Percentiles rank a stretch among this genome's conserved stretches.
These are phyloP conservation scores for Lagorchestes hirsutus DNA, from an alignment of 2,797 vertebrate genomes.

Conservation along the genomic window DNA sequence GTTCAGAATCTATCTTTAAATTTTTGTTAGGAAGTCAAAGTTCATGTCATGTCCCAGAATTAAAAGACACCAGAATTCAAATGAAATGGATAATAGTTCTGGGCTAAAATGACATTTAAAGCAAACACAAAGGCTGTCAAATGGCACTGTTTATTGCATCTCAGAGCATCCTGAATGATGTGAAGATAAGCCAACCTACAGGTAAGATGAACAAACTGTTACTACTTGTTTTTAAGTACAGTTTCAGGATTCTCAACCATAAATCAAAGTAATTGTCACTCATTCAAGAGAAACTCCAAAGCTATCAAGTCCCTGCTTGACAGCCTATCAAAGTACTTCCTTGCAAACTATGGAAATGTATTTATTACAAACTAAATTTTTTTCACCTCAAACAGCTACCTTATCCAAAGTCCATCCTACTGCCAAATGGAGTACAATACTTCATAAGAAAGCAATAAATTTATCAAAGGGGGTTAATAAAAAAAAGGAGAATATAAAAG, in stretches of 20 bases:
- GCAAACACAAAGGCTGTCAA: conserved; percentile 57
- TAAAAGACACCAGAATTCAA: conserved; percentile 44
- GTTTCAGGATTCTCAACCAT: conserved; percentile 69
- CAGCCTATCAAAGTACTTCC: conserved; percentile 71
- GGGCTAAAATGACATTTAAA: background rate
- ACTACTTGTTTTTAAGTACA: conserved; percentile 20
- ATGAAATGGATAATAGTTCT: background rate
- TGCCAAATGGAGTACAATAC: conserved; percentile 53
- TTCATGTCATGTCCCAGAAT: conserved; percentile 66
- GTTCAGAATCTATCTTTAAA: conserved; percentile 66
- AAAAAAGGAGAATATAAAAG: conserved; percentile 36
- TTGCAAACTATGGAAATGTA: conserved; percentile 59
- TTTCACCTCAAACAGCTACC: conserved; percentile 45
- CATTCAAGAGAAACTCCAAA: conserved; percentile 65
- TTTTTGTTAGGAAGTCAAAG: conserved; percentile 63
- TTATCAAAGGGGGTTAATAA: conserved; percentile 45
- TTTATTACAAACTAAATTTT: conserved; percentile 1
- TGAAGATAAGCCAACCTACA: conserved; percentile 59
- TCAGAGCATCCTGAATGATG: conserved; percentile 35
- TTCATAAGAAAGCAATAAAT: conserved; percentile 36
- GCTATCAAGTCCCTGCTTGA: conserved; percentile 66
- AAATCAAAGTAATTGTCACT: conserved; percentile 59
- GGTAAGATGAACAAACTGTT: conserved; percentile 70
- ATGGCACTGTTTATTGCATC: conserved; percentile 12
- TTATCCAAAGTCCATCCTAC: conserved; percentile 29